Evolutionary conservation across 92 coral and sea anemone species (phyloP).

Genomic region (Parazoanthus darwini): DNA sequence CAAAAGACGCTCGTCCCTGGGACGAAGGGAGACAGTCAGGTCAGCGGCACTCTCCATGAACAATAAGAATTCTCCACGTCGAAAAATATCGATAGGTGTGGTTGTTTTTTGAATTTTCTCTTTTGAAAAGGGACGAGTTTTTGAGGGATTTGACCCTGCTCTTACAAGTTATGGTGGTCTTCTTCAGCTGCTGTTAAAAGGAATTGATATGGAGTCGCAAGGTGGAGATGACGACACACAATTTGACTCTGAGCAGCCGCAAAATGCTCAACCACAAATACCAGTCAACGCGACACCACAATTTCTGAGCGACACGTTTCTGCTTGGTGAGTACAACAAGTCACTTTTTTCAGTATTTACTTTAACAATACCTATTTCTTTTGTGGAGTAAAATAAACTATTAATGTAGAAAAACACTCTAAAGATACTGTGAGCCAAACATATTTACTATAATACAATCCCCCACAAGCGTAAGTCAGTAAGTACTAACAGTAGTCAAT

Average conservation of each 20-base stretch:
- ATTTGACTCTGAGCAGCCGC: constrained; percentile 9
- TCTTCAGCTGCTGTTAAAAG: not conserved
- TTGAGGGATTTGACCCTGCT: not conserved
- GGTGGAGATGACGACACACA: not conserved
- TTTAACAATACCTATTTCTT: not conserved
- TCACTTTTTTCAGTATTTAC: not conserved
- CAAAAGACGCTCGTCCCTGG: too few relatives aligned
- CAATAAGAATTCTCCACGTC: constrained; percentile 39
- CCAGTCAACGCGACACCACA: constrained; percentile 26
- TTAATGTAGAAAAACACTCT: not conserved
- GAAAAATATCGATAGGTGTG: not conserved
- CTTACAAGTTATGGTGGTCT: not conserved
- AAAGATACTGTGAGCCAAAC: not conserved
- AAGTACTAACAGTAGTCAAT: too few relatives aligned
- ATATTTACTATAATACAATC: too few relatives aligned
- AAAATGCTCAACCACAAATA: not conserved
- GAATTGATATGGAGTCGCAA: constrained; percentile 3
- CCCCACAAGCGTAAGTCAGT: too few relatives aligned
- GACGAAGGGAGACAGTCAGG: not conserved
- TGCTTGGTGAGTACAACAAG: constrained; percentile 3
- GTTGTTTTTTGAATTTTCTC: not conserved
- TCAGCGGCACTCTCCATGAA: constrained; percentile 29
- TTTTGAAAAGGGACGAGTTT: not conserved
- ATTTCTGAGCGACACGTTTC: constrained; percentile 13
- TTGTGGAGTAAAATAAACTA: not conserved